Percentiles rank a stretch among this genome's conserved stretches.
Evolutionary conservation across 2,797 vertebrate species (phyloP).

Genomic region (Tokudaia tokunoshimensis): DNA sequence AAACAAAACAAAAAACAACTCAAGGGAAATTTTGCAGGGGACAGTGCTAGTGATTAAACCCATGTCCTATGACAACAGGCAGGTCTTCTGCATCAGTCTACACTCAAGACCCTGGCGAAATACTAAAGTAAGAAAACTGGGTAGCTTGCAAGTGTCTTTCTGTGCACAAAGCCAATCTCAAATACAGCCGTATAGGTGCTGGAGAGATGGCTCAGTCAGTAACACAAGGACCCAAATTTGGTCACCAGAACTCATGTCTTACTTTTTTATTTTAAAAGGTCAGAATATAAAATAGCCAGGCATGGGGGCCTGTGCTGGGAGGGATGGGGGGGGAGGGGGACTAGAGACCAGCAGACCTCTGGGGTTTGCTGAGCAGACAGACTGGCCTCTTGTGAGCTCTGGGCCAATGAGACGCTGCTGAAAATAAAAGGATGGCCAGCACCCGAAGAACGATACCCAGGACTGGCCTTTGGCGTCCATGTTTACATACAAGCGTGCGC

Average conservation of each 20-base stretch:
- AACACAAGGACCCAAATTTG: not conserved
- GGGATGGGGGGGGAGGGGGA: not conserved
- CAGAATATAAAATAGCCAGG: not conserved
- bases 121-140: not conserved
- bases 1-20: not conserved
- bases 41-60: not conserved
- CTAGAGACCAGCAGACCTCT: not conserved
- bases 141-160: conserved; percentile 15
- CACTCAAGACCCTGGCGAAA: not conserved
- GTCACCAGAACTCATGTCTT: not conserved
- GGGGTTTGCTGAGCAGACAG: not conserved
- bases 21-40: not conserved
- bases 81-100: not conserved
- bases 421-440: not conserved
- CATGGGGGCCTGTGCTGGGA: not conserved
- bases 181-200: not conserved
- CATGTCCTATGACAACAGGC: not conserved
- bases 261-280: not conserved
- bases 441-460: no score
- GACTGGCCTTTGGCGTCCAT: not conserved
- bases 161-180: not conserved
- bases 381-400: not conserved
- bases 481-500: not conserved
- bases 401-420: not conserved
- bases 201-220: not conserved